Percentiles rank a stretch among this genome's conserved stretches.
phyloP scores from a whole-genome alignment of 2,113 vertebrate species.

The Salvelinus namaycush region DNA sequence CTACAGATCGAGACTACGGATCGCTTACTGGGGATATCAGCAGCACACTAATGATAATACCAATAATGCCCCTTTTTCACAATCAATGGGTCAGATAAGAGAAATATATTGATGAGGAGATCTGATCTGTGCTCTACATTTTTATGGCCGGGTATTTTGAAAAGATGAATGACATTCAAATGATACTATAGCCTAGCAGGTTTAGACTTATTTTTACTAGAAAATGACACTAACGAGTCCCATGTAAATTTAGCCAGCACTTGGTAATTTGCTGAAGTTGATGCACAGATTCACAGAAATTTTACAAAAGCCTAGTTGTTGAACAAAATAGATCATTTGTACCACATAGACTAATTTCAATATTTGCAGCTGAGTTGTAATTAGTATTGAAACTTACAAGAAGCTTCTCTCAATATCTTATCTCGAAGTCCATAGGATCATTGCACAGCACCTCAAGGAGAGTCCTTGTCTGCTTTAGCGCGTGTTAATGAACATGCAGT shows the following conservation, averaged over 20 bases:
- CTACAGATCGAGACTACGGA: neutral
- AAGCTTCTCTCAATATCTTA: neutral
- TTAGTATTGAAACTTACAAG: neutral
- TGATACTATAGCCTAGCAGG: neutral
- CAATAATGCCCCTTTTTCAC: slow-evolving; percentile 14
- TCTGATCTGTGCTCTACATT: neutral
- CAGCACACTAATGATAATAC: slow-evolving; percentile 36
- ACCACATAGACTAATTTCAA: neutral
- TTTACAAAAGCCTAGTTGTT: neutral
- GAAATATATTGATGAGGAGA: neutral
- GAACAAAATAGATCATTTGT: neutral
- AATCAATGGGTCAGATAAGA: neutral
- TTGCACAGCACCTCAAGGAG: neutral
- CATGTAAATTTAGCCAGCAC: neutral
- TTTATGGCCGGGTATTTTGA: neutral
- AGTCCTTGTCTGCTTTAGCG: slow-evolving; percentile 11
- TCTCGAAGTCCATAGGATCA: neutral
- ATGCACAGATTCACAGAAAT: neutral
- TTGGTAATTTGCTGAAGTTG: neutral
- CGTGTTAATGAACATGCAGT: slow-evolving; percentile 51
- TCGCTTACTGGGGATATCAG: slow-evolving; percentile 31
- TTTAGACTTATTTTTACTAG: neutral
- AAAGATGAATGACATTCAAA: neutral
- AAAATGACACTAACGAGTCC: neutral
- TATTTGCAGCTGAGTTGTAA: neutral